Evolutionary conservation across 23 tunicate species (phyloP), one percentile per base, ranked within the genome.

Genomic region (Corella eumyota): DNA sequence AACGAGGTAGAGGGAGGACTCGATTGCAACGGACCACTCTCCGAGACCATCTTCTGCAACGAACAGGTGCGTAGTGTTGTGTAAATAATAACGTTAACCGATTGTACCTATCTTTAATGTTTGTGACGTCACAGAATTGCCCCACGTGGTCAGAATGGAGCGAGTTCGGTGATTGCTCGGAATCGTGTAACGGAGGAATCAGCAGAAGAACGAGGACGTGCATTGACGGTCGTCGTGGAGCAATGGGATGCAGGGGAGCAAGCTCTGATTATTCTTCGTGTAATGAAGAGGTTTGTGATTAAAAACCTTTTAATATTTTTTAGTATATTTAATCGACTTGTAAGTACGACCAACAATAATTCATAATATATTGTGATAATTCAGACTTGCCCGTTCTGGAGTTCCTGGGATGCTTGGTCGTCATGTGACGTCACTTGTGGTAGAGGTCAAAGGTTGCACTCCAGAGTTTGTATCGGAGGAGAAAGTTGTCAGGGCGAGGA

Each of bases 311-410:
- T 40, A 40, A 40, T 40, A 15, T 40, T 15, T 9, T 9, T 9
- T 9, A 40, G 11, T 15, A 9, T 40, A 9, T 40, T 40, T 11
- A 40, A 40, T 9, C 48, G 13, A 9, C 15, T 40, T 40, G 11
- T 40, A 40, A 40, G 15, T 9, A 40, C 11, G 11, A 40, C 48
- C 11, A 15, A 9, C 11, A 9, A 9, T 40, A 40, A 9, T 15
- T 40, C 15, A 40, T 9, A 40, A 40, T 40, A 15, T 40, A 40
- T 40, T 40, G 15, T 40, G n/a, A n/a, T n/a, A n/a, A n/a, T 31
- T 24, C 60, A 86, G 95, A 53, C 60, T 32, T 86, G 95, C 61
- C 85, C 95, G 4, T 86, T 52, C 70, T 86, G 76, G 73, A 44
- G 60, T 28, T 73, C 69, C 31, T 86, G 95, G 95, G 72, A 51